Evolutionary conservation across 1,140 invertebrate genomes (phyloP).

Genomic region (Brachionus plicatilis): DNA sequence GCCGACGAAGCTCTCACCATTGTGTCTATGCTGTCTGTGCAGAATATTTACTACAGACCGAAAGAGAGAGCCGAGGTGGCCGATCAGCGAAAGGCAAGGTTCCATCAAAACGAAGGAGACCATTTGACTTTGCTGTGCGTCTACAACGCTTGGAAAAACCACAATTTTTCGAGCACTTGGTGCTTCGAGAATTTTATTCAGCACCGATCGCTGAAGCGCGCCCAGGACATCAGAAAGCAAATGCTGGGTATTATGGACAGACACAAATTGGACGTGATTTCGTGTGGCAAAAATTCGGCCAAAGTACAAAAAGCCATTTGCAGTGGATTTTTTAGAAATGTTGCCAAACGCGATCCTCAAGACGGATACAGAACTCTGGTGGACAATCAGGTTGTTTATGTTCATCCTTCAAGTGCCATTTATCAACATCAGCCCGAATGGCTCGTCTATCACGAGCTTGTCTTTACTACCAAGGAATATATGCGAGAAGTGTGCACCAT

Average conservation of each 20-base stretch:
- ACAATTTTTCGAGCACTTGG: constrained; percentile 98
- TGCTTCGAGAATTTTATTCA: constrained; percentile 99
- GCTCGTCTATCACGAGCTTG: constrained; percentile 89
- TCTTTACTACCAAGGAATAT: constrained; percentile 98
- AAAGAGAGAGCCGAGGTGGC: constrained; percentile 93
- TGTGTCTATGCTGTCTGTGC: constrained; percentile 96
- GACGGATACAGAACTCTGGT: constrained; percentile 96
- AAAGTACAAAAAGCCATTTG: constrained; percentile 96
- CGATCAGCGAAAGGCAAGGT: constrained; percentile 96
- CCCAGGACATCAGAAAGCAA: constrained; percentile 97
- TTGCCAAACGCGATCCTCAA: constrained; percentile 97
- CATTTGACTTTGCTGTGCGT: constrained; percentile 94
- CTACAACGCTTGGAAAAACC: constrained; percentile 99
- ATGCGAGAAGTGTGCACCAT: constrained; percentile 98
- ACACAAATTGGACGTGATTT: constrained; percentile 95
- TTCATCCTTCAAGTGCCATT: constrained; percentile 93
- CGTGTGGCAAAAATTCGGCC: constrained; percentile 88
- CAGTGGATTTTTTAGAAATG: constrained; percentile 97
- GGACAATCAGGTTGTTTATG: constrained; percentile 95
- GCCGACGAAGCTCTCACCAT: constrained; percentile 97
- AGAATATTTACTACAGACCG: constrained; percentile 92
- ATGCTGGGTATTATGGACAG: constrained; percentile 94
- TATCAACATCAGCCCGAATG: constrained; percentile 98
- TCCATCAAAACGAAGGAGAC: constrained; percentile 96
- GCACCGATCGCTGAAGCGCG: constrained; percentile 85